A percentile compares a stretch with the other conserved stretches of the same genome.
Evolutionary conservation across 92 coral and sea anemone species (phyloP).

Genomic region (Zoanthus gigantus): DNA sequence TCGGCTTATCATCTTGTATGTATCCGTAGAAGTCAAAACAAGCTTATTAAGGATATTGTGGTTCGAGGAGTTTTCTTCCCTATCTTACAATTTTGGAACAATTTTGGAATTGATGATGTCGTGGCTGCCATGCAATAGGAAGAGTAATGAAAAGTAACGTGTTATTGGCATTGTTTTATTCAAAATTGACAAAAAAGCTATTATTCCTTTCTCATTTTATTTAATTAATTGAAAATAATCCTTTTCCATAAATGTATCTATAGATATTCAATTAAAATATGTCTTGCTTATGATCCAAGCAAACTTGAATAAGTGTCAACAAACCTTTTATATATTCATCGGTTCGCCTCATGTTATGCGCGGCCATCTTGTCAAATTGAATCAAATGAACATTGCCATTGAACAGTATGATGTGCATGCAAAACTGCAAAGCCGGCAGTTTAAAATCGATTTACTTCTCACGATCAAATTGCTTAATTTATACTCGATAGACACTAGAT

Average conservation of each 20-base stretch:
- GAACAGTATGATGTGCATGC: not conserved
- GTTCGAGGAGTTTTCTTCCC: too few species aligned
- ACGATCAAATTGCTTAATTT: not conserved
- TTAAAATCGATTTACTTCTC: not conserved
- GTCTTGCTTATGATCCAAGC: not conserved
- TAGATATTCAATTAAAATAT: not conserved
- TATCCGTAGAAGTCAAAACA: not conserved
- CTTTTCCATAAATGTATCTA: not conserved
- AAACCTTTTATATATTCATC: not conserved
- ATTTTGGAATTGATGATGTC: too few species aligned
- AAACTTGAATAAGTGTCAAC: not conserved
- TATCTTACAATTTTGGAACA: too few species aligned
- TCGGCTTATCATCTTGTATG: too few species aligned
- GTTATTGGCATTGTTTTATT: too few species aligned
- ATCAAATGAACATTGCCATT: not conserved
- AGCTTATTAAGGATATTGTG: not conserved
- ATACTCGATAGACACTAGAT: not conserved
- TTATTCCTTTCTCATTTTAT: not conserved
- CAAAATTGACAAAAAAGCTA: not conserved
- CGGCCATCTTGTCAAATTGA: not conserved
- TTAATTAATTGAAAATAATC: not conserved
- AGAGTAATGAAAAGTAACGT: too few species aligned
- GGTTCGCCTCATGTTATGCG: not conserved
- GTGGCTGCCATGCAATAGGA: not conserved
- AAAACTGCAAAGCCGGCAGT: not conserved